Percentiles rank a stretch among this genome's conserved stretches.
Conservation (phyloP, 2,113 vertebrate genomes). For the Chamaetylas fuelleborni region DNA sequence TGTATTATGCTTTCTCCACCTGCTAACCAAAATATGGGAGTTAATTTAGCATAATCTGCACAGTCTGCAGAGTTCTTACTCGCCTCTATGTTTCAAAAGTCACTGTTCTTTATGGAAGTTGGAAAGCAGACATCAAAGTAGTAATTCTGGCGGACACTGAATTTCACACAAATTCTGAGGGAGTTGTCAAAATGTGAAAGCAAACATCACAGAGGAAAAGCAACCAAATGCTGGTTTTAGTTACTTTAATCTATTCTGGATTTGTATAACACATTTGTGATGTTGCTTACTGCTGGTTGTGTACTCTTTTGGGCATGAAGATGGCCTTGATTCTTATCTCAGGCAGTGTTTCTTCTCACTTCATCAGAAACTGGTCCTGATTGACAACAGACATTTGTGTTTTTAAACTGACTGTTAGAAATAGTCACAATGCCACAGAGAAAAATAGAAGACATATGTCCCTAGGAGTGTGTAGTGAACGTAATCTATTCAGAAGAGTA, state of each 20-base stretch:
- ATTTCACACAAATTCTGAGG: conserved; percentile 39
- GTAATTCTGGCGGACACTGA: conserved; percentile 40
- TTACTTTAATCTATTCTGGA: conserved; percentile 55
- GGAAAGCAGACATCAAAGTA: conserved; percentile 53
- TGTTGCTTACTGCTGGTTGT: conserved; percentile 35
- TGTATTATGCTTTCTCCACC: not conserved
- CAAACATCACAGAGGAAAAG: conserved; percentile 53
- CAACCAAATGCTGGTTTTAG: conserved; percentile 45
- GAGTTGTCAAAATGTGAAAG: conserved; percentile 56
- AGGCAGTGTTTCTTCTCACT: conserved; percentile 71
- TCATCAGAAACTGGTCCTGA: conserved; percentile 76
- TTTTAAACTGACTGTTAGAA: conserved; percentile 73
- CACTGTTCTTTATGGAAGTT: not conserved
- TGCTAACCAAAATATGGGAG: not conserved
- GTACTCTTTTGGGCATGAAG: conserved; percentile 48
- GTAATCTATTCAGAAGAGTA: conserved; percentile 37
- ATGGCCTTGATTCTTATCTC: conserved; percentile 73
- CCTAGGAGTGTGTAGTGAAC: conserved; percentile 53
- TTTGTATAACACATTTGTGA: conserved; percentile 56
- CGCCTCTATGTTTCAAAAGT: conserved; percentile 17
- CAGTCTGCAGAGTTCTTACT: not conserved
- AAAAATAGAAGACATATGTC: conserved; percentile 78
- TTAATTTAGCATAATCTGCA: not conserved
- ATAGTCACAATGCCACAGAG: conserved; percentile 77
- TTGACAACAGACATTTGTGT: conserved; percentile 76